Conservation (phyloP, 1,140 invertebrate genomes). For the Euborellia annulipes region DNA sequence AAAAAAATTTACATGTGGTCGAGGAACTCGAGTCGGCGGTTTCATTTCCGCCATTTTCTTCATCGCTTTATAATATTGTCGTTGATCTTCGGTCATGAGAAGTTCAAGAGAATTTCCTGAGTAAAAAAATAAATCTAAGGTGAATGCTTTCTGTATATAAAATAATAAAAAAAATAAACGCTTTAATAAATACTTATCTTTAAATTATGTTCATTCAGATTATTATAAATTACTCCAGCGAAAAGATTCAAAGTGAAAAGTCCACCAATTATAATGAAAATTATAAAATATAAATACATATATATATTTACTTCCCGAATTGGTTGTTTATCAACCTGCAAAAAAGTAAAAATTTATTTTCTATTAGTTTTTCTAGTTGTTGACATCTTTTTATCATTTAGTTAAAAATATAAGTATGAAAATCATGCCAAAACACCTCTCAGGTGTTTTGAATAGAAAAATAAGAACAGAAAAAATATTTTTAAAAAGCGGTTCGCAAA, state of each 20-base stretch:
- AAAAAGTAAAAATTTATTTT: constrained; percentile 14
- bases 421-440: too few species aligned
- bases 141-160: too few species aligned
- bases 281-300: constrained; percentile 97
- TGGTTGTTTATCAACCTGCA: constrained; percentile 76
- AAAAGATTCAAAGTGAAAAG: constrained; percentile 97
- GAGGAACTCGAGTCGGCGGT: constrained; percentile 91
- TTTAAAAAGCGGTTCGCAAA: too few species aligned
- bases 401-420: too few species aligned
- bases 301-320: constrained; percentile 85
- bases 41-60: constrained; percentile 98
- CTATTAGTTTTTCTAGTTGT: too few species aligned
- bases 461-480: too few species aligned
- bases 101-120: constrained; percentile 94
- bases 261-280: constrained; percentile 94
- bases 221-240: constrained; percentile 96
- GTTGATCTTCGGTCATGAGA: constrained; percentile 99
- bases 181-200: constrained; percentile 42
- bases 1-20: constrained; percentile 81
- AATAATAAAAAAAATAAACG: constrained; percentile 4
- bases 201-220: constrained; percentile 99
- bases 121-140: constrained; percentile 18
- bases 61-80: constrained; percentile 99
- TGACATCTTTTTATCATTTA: too few species aligned
- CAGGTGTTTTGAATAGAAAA: too few species aligned